Percentiles rank a stretch among this genome's conserved stretches.
Conservation (phyloP, 2,113 vertebrate species). For the Galemys pyrenaicus region DNA sequence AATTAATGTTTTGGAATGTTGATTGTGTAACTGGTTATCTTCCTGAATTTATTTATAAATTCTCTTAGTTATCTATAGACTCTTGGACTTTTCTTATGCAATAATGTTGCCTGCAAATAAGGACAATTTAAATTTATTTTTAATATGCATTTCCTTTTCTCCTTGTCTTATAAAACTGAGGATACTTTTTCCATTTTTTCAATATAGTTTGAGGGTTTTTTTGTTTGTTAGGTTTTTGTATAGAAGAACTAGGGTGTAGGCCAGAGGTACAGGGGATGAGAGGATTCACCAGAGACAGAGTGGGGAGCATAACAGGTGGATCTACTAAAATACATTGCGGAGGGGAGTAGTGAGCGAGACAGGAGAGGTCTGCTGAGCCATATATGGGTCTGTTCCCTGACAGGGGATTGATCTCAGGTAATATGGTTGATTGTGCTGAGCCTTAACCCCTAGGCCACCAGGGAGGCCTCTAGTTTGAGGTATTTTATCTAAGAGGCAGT, state of each 20-base stretch:
- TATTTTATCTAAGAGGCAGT: neutral
- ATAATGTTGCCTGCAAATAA: neutral
- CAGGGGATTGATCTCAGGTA: no score
- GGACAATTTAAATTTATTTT: neutral
- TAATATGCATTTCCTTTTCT: neutral
- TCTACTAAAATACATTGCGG: no score
- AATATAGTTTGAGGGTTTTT: neutral
- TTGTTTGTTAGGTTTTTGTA: no score
- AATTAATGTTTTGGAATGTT: neutral
- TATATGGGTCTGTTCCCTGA: no score
- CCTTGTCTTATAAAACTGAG: neutral
- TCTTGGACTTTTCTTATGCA: neutral
- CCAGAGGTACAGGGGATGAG: no score
- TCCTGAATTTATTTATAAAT: neutral
- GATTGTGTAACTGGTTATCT: neutral
- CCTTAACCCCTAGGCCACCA: no score
- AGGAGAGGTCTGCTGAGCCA: no score
- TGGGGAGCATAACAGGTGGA: no score
- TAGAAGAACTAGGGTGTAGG: no score
- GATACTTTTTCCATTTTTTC: neutral
- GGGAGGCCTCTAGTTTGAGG: neutral
- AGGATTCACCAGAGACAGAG: no score
- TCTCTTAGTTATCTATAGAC: neutral
- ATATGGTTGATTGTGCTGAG: no score
- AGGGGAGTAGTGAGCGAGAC: no score